A percentile compares a stretch with the other conserved stretches of the same genome.
Evolutionary conservation across 2,888 invertebrate genomes (phyloP).

Genomic region (Parnassius apollo): DNA sequence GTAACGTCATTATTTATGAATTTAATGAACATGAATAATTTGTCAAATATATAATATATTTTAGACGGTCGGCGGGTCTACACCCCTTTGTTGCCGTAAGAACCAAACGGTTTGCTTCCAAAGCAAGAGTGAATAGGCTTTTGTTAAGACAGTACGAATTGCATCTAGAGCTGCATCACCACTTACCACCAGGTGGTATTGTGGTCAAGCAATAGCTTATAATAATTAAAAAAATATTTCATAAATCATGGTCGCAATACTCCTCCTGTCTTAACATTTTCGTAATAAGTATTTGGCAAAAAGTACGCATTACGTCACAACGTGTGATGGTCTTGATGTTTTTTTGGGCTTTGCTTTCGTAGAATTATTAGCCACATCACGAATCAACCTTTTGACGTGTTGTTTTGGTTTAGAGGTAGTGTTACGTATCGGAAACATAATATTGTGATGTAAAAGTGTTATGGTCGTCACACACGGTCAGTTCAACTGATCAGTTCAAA

Average conservation of each 20-base stretch:
- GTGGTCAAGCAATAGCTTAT: too few relatives aligned
- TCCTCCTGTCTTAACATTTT: constrained; percentile 14
- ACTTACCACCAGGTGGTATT: too few relatives aligned
- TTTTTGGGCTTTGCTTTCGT: constrained; percentile 21
- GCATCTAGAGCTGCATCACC: too few relatives aligned
- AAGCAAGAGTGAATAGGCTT: too few relatives aligned
- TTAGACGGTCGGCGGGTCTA: too few relatives aligned
- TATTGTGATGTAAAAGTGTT: too few relatives aligned
- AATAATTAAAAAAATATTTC: background rate
- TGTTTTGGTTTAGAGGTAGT: constrained; percentile 14
- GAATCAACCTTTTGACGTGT: constrained; percentile 27
- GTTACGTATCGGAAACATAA: constrained; percentile 3
- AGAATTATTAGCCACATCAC: constrained; percentile 29
- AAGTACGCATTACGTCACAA: constrained; percentile 20
- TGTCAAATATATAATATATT: constrained; percentile 5
- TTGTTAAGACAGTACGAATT: too few relatives aligned
- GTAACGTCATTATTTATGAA: background rate
- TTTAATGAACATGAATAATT: background rate
- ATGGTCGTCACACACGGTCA: too few relatives aligned
- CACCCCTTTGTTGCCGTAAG: too few relatives aligned
- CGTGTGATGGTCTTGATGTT: constrained; percentile 12
- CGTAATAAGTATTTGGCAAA: constrained; percentile 23
- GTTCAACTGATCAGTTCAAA: too few relatives aligned
- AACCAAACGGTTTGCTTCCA: too few relatives aligned
- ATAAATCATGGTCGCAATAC: constrained; percentile 14